Base-by-base conservation (phyloP, 37 sponge, comb jelly and placozoan species). In the Axinella damicornis region DNA sequence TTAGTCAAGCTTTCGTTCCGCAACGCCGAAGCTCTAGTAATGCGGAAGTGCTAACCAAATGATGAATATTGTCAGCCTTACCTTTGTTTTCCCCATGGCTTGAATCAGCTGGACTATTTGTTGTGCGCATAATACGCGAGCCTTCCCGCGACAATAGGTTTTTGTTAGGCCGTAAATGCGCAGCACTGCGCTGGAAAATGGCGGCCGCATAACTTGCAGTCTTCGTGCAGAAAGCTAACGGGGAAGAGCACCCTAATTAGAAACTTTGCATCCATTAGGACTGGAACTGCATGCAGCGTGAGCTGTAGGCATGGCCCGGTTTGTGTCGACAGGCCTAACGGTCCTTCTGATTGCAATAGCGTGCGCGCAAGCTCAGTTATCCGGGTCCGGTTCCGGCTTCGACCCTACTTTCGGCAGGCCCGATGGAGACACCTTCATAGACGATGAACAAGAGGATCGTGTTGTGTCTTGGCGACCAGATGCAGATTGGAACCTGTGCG, bases 281-380 rank as follows among this genome's bases (percentile, higher is more conserved):
- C 14, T 40, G 35, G 71, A 70, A 16, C 53, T 83, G 84, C 65
- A 83, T 83, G 75, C 84, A 74, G 84, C 84, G 16, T 34, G 20
- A 16, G 84, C 84, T 83, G 84, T 73, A 83, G 74, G 75, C 84
- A 46, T 83, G 84, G 75, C 75, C 64, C 61, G 84, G 12, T 18
- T 83, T 25, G 84, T 25, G 65, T 27, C 74, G 37, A 21, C 25
- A 28, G 28, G 64, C n/a, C 72, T 71, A 41, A 38, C 58, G 71
- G 57, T 80, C n/a, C 31, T 67, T 18, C 62, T 57, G 39, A 9
- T 71, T 22, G 46, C 46, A 9, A 46, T 46, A 12, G 46, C 46
- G 46, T 46, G 6, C 46, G 46, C 46, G 9, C 46, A 9, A 9
- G 46, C 46, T 9, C 46, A 46, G 46, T 46, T 46, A 46, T 46